These are phyloP conservation scores for Drosophila anomelani DNA, from an alignment of 2,888 invertebrate genomes.

Conservation along the genomic window DNA sequence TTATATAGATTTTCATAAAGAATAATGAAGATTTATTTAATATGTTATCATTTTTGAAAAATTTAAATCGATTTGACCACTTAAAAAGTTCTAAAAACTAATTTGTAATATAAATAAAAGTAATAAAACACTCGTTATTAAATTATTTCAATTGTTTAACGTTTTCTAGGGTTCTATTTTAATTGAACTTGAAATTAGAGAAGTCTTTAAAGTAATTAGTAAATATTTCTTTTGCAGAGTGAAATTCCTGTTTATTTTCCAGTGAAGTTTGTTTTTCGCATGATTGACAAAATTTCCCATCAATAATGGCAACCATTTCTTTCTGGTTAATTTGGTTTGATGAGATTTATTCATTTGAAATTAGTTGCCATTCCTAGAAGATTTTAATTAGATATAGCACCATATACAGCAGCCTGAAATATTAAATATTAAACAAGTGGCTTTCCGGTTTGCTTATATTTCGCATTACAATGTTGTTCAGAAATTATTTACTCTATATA, in stretches of 20 bases:
- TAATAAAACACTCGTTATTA: too few species aligned
- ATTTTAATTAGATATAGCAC: not conserved
- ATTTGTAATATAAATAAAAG: not conserved
- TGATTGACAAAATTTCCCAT: not conserved
- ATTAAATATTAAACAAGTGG: not conserved
- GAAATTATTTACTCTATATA: not conserved
- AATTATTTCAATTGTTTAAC: not conserved
- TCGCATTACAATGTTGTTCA: not conserved
- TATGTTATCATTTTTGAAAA: not conserved
- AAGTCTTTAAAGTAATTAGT: not conserved
- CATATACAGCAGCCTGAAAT: not conserved
- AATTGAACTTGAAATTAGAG: too few species aligned
- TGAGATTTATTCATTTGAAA: too few species aligned
- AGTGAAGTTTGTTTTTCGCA: not conserved
- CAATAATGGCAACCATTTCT: too few species aligned
- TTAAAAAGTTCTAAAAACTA: not conserved
- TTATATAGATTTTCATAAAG: not conserved
- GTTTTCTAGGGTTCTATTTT: not conserved
- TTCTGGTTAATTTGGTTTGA: not conserved
- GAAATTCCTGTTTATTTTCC: not conserved
- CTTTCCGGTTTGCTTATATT: not conserved
- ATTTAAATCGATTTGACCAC: not conserved
- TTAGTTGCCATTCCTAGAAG: not conserved
- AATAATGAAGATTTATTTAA: not conserved
- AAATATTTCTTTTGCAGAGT: not conserved